Conservation (phyloP, 2,797 vertebrate species). For the Sebastolobus altivelis region DNA sequence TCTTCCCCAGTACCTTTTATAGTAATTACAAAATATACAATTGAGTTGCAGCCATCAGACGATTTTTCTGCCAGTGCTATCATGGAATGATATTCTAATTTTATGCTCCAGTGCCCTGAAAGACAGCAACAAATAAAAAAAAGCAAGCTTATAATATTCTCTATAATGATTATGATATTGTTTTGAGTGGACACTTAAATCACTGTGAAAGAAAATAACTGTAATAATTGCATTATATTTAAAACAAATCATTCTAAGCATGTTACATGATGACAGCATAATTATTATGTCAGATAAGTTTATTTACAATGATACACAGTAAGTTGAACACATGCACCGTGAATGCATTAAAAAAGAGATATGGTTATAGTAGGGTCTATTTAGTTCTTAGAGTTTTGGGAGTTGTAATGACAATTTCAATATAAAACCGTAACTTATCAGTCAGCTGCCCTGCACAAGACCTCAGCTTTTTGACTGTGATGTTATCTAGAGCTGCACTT, state of each 20-base stretch:
- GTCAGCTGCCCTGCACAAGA: background rate
- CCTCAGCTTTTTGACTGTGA: conserved; percentile 19
- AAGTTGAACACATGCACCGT: conserved; percentile 16
- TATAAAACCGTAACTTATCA: conserved; percentile 26
- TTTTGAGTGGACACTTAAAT: conserved; percentile 56
- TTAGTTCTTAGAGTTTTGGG: background rate
- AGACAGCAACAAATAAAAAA: conserved; percentile 71
- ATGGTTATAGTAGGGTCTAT: background rate
- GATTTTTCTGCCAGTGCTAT: conserved; percentile 59
- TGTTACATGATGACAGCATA: conserved; percentile 47
- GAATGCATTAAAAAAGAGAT: conserved; percentile 7
- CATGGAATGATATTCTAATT: conserved; percentile 77
- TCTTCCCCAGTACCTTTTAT: conserved; percentile 81
- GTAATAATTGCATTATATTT: conserved; percentile 61
- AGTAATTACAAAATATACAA: conserved; percentile 82
- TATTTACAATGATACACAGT: conserved; percentile 34
- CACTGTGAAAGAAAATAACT: conserved; percentile 49
- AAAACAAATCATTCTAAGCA: conserved; percentile 42
- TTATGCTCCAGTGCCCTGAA: conserved; percentile 71
- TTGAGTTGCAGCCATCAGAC: conserved; percentile 75
- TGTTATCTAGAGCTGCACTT: conserved; percentile 17
- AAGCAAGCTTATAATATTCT: conserved; percentile 55
- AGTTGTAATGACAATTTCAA: conserved; percentile 27
- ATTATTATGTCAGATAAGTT: conserved; percentile 34
- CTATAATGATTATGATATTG: conserved; percentile 61